Evolutionary conservation across 2,888 invertebrate genomes (phyloP), one percentile per base, ranked within the genome.

Genomic region (Seira musarum): DNA sequence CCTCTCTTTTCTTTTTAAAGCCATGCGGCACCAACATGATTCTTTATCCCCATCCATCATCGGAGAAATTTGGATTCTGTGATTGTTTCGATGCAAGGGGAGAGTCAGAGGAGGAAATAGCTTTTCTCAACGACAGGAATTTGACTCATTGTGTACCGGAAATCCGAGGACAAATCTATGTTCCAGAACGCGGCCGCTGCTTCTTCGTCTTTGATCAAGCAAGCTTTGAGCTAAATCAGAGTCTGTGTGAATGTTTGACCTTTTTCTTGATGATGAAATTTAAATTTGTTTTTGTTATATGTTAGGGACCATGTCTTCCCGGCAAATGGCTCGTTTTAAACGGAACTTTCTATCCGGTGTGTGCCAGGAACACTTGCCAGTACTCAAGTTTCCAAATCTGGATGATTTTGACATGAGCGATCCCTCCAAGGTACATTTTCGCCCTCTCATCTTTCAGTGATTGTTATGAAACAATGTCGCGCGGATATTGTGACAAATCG

Each of bases 271-370:
- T 61, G 61, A 10, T 24, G 64, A 13, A 40, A 40, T 40, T 40
- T 8, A 40, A 40, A 63, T 35, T 22, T 72, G 10, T 24, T 57
- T 53, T 66, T 66, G 2, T 17, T 13, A 13, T 19, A 22, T 49
- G 13, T 66, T 22, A 83, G 83, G 83, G 83, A 21, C 83, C 83
- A 10, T 84, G 82, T 71, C 61, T 60, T 6, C 40, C 61, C 24
- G 81, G 82, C n/a, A 82, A 82, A 57, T 84, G 84, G 84, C 73
- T 84, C 0, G 84, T 84, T 0, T 61, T 84, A 13, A 84, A 84
- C 64, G 24, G 25, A 21, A 82, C 84, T 1, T 73, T 53, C 53
- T 75, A 84, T 67, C 81, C 84, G 10, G 66, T 84, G 19, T 84
- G 84, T 73, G 74, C 70, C 19, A 75, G 78, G 49, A 80, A 83